Conservation (phyloP, 53 echinoderm and acorn worm species). For the Echinarachnius parma region DNA sequence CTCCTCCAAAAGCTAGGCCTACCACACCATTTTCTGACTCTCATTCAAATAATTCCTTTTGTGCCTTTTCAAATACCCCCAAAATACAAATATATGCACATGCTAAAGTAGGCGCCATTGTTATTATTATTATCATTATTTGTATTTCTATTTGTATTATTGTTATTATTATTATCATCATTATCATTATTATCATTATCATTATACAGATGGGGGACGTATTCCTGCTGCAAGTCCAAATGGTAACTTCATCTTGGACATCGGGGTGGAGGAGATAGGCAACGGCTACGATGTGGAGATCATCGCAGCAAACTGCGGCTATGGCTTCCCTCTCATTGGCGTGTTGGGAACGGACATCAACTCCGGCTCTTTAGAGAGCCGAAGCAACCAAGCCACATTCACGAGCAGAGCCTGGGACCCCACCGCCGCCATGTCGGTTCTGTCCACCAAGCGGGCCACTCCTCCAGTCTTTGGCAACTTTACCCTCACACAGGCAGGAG, state of each 20-base stretch:
- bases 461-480: conserved; percentile 65
- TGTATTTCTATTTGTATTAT: too few relatives aligned
- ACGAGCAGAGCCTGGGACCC: conserved; percentile 36
- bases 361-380: conserved; percentile 18
- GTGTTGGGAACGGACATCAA: conserved; percentile 35
- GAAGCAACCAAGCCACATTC: conserved; percentile 47
- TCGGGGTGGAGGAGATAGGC: conserved; percentile 34
- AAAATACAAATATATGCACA: too few relatives aligned
- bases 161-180: too few relatives aligned
- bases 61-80: too few relatives aligned
- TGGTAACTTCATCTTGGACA: conserved; percentile 56
- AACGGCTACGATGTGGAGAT: conserved; percentile 52
- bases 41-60: too few relatives aligned
- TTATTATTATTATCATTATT: too few relatives aligned
- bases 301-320: conserved; percentile 61
- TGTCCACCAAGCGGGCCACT: conserved; percentile 44
- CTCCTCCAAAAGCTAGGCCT: too few relatives aligned
- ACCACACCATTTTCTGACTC: too few relatives aligned
- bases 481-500: conserved; percentile 40
- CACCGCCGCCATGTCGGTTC: conserved; percentile 44
- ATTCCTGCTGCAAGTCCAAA: conserved; percentile 55
- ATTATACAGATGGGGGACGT: conserved; percentile 42
- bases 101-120: too few relatives aligned
- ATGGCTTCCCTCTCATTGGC: conserved; percentile 67
- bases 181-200: too few relatives aligned